These are phyloP conservation scores for Protonemura montana DNA, from an alignment of 2,888 invertebrate genomes.

Conservation along the genomic window DNA sequence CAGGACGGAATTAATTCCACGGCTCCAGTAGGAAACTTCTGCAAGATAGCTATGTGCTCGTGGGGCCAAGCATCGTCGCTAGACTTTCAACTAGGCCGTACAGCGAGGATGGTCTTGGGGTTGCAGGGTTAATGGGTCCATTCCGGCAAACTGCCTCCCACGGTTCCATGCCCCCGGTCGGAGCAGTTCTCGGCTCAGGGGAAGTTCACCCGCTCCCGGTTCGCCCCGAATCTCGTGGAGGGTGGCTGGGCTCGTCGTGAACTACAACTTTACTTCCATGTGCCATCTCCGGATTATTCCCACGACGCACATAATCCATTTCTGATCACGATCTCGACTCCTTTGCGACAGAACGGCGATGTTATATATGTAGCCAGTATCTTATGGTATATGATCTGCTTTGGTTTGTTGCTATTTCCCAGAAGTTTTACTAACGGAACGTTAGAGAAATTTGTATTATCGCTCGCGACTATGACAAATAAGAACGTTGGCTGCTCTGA, in stretches of 20 bases:
- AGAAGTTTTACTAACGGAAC: background rate
- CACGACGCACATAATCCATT: conserved; percentile 47
- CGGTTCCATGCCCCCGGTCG: background rate
- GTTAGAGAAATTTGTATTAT: background rate
- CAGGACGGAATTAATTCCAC: background rate
- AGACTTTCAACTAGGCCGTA: too few species aligned
- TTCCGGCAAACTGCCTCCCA: conserved; percentile 46
- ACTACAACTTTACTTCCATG: background rate
- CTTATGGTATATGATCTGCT: background rate
- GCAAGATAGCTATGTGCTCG: too few species aligned
- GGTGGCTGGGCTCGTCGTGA: background rate
- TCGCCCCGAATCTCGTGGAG: background rate
- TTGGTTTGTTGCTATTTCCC: background rate
- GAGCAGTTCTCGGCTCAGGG: background rate
- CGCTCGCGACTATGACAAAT: background rate
- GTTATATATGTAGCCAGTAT: background rate
- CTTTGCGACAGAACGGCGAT: background rate
- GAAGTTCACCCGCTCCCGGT: background rate
- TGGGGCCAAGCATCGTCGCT: too few species aligned
- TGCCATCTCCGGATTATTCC: conserved; percentile 38
- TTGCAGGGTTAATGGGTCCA: conserved; percentile 47
- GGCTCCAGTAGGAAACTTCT: too few species aligned
- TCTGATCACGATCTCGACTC: conserved; percentile 44
- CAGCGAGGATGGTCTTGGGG: background rate
- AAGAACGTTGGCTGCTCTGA: background rate